Conservation (phyloP, 2,113 vertebrate genomes). For the Elgaria multicarinata region DNA sequence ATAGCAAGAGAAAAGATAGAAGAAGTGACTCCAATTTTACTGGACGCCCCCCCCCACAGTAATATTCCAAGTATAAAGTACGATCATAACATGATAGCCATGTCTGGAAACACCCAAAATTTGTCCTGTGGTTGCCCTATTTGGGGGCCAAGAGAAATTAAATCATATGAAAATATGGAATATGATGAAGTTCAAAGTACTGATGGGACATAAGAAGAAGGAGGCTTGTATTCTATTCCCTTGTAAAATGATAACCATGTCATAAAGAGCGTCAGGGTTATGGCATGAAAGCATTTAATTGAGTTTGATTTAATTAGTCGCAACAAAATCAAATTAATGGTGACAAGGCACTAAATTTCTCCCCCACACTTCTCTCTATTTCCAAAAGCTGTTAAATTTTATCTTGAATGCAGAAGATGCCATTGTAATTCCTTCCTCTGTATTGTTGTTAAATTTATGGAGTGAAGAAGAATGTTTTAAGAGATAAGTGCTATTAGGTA, state of each 20-base stretch:
- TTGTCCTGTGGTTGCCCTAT: neutral
- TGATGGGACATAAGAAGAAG: slow-evolving; percentile 1
- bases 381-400: slow-evolving; percentile 16
- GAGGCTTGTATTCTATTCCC: slow-evolving; percentile 18
- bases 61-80: too few relatives aligned
- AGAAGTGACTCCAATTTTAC: neutral
- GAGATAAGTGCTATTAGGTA: slow-evolving; percentile 21
- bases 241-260: slow-evolving; percentile 18
- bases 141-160: neutral
- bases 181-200: neutral
- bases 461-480: slow-evolving; percentile 6
- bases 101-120: too few relatives aligned
- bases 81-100: too few relatives aligned
- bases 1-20: too few relatives aligned
- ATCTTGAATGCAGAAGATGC: slow-evolving; percentile 34
- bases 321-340: slow-evolving; percentile 34
- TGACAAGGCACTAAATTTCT: slow-evolving; percentile 7
- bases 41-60: neutral
- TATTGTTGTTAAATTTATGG: slow-evolving; percentile 47
- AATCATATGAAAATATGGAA: neutral
- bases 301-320: slow-evolving; percentile 52
- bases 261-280: slow-evolving; percentile 21
- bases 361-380: slow-evolving; percentile 20
- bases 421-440: slow-evolving; percentile 16
- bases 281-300: slow-evolving; percentile 44